These are phyloP conservation scores for Exocentrus adspersus DNA, from an alignment of 2,888 invertebrate genomes.

Conservation along the genomic window DNA sequence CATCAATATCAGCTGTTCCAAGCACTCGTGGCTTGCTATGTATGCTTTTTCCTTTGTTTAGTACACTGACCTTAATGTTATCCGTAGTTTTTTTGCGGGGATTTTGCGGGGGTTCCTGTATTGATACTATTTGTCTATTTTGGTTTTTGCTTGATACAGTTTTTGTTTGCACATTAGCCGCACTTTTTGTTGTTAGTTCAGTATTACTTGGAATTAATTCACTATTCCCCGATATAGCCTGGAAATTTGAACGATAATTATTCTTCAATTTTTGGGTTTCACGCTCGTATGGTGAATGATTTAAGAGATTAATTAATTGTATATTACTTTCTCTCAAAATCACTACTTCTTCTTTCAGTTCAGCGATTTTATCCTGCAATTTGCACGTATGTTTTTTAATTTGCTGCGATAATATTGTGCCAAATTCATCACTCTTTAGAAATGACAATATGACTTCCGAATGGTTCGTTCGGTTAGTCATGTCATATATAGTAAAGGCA, in stretches of 20 bases:
- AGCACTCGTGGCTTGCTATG: neutral
- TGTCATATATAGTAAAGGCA: too few species aligned
- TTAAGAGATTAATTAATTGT: neutral
- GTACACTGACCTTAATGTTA: too few species aligned
- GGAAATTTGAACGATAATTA: neutral
- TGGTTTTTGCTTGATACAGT: neutral
- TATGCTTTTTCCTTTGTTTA: too few species aligned
- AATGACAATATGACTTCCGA: neutral
- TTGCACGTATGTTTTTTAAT: neutral
- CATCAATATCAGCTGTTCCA: neutral
- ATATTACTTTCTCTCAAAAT: slow-evolving; percentile 1
- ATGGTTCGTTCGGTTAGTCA: too few species aligned
- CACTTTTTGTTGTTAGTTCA: neutral
- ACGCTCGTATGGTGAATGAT: too few species aligned
- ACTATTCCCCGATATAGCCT: neutral
- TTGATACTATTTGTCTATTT: neutral
- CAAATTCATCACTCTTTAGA: slow-evolving; percentile 1
- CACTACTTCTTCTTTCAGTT: neutral
- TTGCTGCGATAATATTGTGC: neutral
- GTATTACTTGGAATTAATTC: neutral
- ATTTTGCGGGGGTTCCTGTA: neutral
- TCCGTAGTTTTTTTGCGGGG: too few species aligned
- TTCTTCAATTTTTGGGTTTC: too few species aligned
- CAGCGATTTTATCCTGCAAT: neutral
- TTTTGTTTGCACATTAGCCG: neutral